Percentiles rank a stretch among this genome's conserved stretches.
Evolutionary conservation across 2,113 vertebrate species (phyloP).

Genomic region (Hemiprocne comata): DNA sequence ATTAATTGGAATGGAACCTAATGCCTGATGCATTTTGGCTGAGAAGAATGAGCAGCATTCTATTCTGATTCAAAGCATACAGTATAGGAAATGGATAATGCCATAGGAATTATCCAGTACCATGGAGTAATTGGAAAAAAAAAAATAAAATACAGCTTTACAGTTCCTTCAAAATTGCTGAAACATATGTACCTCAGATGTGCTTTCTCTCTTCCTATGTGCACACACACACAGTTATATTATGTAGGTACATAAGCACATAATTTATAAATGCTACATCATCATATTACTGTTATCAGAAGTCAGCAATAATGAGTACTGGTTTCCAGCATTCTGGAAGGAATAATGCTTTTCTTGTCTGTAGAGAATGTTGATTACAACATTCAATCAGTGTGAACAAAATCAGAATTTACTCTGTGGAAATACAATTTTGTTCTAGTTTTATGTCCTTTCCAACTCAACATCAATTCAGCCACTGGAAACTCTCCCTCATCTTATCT

Average conservation of each 20-base stretch:
- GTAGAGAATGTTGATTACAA: not conserved
- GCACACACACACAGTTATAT: not conserved
- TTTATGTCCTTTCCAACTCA: not conserved
- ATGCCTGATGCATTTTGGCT: not conserved
- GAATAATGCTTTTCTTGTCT: not conserved
- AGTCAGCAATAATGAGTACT: not conserved
- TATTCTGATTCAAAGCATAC: not conserved
- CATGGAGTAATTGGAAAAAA: not conserved
- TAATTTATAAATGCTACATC: not conserved
- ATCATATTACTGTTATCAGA: not conserved
- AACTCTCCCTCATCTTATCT: not conserved
- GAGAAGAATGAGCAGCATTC: not conserved
- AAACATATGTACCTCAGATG: not conserved
- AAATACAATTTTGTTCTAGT: not conserved
- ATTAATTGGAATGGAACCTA: not conserved
- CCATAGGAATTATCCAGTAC: not conserved
- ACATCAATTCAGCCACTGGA: not conserved
- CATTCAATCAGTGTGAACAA: not conserved
- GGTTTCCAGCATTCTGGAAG: not conserved
- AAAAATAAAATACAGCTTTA: not conserved
- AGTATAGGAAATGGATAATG: not conserved
- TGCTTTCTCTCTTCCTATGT: not conserved
- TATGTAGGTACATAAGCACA: not conserved
- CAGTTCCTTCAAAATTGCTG: not conserved
- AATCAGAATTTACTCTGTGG: not conserved